Percentiles rank a stretch among this genome's conserved stretches.
Evolutionary conservation across 1,140 invertebrate genomes (phyloP).

Genomic region (Cherax quadricarinatus): DNA sequence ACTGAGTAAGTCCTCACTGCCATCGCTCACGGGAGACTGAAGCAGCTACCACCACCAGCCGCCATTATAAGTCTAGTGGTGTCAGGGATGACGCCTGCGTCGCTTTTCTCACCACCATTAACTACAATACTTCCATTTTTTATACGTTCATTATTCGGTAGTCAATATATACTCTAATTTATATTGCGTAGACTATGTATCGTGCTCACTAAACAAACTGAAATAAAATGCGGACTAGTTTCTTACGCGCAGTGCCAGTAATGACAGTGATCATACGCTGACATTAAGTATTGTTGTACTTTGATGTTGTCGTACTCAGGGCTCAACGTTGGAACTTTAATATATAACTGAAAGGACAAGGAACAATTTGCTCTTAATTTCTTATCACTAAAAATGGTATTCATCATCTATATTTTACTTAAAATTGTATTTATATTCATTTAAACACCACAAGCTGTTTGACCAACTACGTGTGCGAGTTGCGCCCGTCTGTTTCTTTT

Average conservation of each 20-base stretch:
- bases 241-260: background rate
- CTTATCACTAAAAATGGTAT: too few relatives aligned
- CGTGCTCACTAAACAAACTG: background rate
- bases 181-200: background rate
- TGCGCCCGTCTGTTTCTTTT: too few relatives aligned
- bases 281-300: background rate
- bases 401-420: too few relatives aligned
- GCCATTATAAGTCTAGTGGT: constrained; percentile 47
- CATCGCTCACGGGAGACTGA: constrained; percentile 59
- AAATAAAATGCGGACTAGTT: background rate
- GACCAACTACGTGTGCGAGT: too few relatives aligned
- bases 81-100: background rate
- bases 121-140: background rate
- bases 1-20: constrained; percentile 41
- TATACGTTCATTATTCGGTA: background rate
- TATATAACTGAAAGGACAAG: too few relatives aligned
- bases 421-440: too few relatives aligned
- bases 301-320: background rate
- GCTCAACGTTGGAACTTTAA: too few relatives aligned
- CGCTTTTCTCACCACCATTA: background rate
- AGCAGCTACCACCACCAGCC: background rate
- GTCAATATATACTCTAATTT: background rate
- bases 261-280: background rate
- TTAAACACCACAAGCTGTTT: too few relatives aligned
- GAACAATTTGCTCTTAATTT: too few relatives aligned